phyloP scores from a whole-genome alignment of 2,888 invertebrate genomes.

The Caenorhabditis imperialis region DNA sequence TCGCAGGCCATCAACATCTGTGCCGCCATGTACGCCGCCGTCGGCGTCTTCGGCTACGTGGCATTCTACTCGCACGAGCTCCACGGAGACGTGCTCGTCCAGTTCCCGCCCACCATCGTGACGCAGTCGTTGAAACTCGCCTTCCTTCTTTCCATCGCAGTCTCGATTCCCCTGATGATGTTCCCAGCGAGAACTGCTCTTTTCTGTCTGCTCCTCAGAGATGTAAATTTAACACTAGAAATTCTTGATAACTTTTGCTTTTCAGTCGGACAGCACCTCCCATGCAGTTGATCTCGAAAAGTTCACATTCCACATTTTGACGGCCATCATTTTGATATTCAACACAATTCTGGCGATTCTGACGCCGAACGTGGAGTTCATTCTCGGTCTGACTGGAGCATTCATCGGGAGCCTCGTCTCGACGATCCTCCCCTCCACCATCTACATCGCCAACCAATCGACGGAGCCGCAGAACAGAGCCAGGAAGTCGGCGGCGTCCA shows the following conservation, averaged over 20 bases:
- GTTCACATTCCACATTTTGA: conserved; percentile 82
- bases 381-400: conserved; percentile 93
- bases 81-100: conserved; percentile 90
- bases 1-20: conserved; percentile 92
- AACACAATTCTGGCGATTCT: conserved; percentile 88
- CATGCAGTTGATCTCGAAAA: conserved; percentile 54
- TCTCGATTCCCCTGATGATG: conserved; percentile 95
- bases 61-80: conserved; percentile 84
- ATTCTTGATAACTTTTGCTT: background rate
- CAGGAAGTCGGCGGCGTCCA: conserved; percentile 28
- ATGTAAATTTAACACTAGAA: conserved; percentile 17
- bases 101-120: conserved; percentile 82
- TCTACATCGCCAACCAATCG: conserved; percentile 83
- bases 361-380: conserved; percentile 90
- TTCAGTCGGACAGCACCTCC: conserved; percentile 28
- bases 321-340: conserved; percentile 83
- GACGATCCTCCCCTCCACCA: conserved; percentile 91
- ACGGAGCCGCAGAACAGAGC: conserved; percentile 34
- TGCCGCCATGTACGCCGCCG: conserved; percentile 83
- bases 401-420: conserved; percentile 95
- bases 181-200: conserved; percentile 95
- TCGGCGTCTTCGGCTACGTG: conserved; percentile 82
- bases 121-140: conserved; percentile 93
- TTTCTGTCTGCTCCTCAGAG: conserved; percentile 85
- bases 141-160: conserved; percentile 93